A percentile compares a stretch with the other conserved stretches of the same genome.
Evolutionary conservation across 1,140 invertebrate species (phyloP).

Genomic region (Penaeus japonicus): DNA sequence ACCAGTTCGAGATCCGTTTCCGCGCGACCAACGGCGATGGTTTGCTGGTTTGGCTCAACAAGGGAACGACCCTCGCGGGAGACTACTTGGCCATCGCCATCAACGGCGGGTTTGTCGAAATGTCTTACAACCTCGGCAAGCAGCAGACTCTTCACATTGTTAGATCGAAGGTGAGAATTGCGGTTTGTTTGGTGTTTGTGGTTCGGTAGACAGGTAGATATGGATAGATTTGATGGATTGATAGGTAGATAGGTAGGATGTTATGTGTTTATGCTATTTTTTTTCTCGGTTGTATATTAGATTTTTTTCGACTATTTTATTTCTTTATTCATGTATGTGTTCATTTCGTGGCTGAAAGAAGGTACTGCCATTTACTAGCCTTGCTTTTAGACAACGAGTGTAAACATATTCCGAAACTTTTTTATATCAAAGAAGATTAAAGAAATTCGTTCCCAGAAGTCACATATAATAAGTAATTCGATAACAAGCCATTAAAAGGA

Average conservation of each 20-base stretch:
- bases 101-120: slow-evolving; percentile 70
- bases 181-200: too few relatives aligned
- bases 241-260: background rate
- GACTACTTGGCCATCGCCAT: slow-evolving; percentile 74
- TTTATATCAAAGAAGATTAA: background rate
- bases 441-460: too few relatives aligned
- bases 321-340: background rate
- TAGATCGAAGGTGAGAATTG: slow-evolving; percentile 66
- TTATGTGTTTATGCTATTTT: background rate
- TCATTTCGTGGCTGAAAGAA: background rate
- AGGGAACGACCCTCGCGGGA: slow-evolving; percentile 66
- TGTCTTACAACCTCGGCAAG: slow-evolving; percentile 73
- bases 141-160: slow-evolving; percentile 68
- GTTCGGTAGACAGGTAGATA: too few relatives aligned
- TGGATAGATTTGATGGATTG: too few relatives aligned
- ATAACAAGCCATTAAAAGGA: too few relatives aligned
- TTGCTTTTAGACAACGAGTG: too few relatives aligned
- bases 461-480: too few relatives aligned
- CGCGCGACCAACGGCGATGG: slow-evolving; percentile 73
- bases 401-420: too few relatives aligned
- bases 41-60: slow-evolving; percentile 75
- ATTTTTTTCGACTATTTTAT: too few relatives aligned
- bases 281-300: too few relatives aligned
- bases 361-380: too few relatives aligned
- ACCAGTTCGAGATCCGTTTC: slow-evolving; percentile 77